phyloP scores from a whole-genome alignment of 2,888 invertebrate genomes.

The Anoplius nigerrimus region DNA sequence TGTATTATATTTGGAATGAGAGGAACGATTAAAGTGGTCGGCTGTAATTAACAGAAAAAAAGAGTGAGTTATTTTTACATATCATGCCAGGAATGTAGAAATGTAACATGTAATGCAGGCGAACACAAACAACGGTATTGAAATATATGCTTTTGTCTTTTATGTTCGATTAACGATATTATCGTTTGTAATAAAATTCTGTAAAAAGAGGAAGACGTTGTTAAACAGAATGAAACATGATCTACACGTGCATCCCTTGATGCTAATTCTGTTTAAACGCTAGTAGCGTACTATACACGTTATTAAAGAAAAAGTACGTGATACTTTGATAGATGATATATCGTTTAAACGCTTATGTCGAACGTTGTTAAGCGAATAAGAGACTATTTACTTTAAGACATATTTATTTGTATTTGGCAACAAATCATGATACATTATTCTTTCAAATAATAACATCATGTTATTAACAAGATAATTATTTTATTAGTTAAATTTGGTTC shows the following conservation, averaged over 20 bases:
- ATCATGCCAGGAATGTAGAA: constrained; percentile 47
- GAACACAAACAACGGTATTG: constrained; percentile 40
- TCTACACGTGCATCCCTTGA: too few species aligned
- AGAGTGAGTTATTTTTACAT: constrained; percentile 22
- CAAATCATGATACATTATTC: constrained; percentile 50
- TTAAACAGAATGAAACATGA: too few species aligned
- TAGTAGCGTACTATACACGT: too few species aligned
- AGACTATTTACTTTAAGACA: constrained; percentile 32
- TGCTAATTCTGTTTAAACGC: too few species aligned
- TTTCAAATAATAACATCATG: constrained; percentile 43
- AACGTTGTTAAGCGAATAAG: constrained; percentile 11
- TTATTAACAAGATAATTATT: constrained; percentile 47
- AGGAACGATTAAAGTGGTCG: constrained; percentile 33
- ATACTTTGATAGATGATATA: too few species aligned
- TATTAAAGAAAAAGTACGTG: too few species aligned
- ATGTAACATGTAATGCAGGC: constrained; percentile 18
- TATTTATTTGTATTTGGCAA: constrained; percentile 62
- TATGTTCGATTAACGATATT: constrained; percentile 52
- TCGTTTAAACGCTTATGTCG: constrained; percentile 16
- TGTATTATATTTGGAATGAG: constrained; percentile 38
- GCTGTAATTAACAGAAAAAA: constrained; percentile 28
- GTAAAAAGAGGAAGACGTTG: constrained; percentile 12
- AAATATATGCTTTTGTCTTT: constrained; percentile 65
- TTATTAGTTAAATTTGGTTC: constrained; percentile 51
- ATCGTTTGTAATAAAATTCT: constrained; percentile 47